A percentile compares a stretch with the other conserved stretches of the same genome.
Evolutionary conservation across 2,888 invertebrate genomes (phyloP).

Genomic region (Diaphora mendica): DNA sequence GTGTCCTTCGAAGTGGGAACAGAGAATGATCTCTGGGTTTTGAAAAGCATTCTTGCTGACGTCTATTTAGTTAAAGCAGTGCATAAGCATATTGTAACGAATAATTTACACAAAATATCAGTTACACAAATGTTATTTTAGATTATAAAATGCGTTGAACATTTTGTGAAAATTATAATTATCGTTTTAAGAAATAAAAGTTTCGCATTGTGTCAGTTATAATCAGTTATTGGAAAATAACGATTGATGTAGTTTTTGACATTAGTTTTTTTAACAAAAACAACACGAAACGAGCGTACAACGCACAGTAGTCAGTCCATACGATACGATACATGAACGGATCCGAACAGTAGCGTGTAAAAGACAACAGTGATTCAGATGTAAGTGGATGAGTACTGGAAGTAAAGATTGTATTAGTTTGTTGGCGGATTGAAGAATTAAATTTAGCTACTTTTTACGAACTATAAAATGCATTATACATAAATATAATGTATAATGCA

Average conservation of each 20-base stretch:
- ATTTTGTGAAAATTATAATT: slow-evolving; percentile 39
- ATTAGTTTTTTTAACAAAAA: slow-evolving; percentile 46
- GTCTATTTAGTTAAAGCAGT: slow-evolving; percentile 70
- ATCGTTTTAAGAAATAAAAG: slow-evolving; percentile 19
- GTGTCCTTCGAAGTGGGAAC: slow-evolving; percentile 95
- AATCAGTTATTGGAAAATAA: not conserved
- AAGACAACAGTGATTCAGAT: slow-evolving; percentile 66
- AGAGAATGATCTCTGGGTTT: slow-evolving; percentile 96
- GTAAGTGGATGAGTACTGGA: slow-evolving; percentile 62
- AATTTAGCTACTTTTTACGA: not conserved
- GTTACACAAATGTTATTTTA: slow-evolving; percentile 9
- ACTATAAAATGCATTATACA: not conserved
- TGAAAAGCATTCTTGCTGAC: slow-evolving; percentile 92
- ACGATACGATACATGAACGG: slow-evolving; percentile 73
- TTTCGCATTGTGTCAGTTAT: slow-evolving; percentile 42
- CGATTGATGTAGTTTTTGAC: not conserved
- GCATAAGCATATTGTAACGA: slow-evolving; percentile 56
- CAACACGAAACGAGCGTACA: slow-evolving; percentile 55
- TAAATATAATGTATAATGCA: no score
- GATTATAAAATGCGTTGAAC: not conserved
- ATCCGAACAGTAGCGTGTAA: slow-evolving; percentile 77
- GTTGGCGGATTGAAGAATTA: slow-evolving; percentile 47
- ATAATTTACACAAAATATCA: slow-evolving; percentile 46
- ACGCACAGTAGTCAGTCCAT: slow-evolving; percentile 72
- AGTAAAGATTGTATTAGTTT: slow-evolving; percentile 57